Percentiles rank a stretch among this genome's conserved stretches.
Conservation (phyloP, 2,113 vertebrate species). For the Falcunculus frontatus region DNA sequence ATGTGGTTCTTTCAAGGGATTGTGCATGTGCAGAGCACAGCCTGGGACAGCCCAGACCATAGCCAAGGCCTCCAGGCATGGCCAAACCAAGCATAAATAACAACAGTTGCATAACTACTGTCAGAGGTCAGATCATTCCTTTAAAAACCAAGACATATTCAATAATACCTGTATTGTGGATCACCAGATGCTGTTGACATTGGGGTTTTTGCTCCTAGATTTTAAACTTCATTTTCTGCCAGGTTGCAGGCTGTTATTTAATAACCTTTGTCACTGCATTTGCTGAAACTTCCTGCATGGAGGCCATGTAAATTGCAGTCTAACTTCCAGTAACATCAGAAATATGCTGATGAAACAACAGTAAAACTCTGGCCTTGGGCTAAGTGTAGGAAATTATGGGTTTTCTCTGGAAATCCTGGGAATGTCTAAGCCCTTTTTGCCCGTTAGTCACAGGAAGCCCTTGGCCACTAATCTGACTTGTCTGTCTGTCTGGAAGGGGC, state of each 20-base stretch:
- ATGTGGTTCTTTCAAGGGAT: neutral
- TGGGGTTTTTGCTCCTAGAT: neutral
- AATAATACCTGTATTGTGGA: fast-evolving
- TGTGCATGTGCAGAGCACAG: fast-evolving
- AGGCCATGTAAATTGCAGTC: neutral
- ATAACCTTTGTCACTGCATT: neutral
- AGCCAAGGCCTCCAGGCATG: neutral
- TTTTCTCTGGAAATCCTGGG: neutral
- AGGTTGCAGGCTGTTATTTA: neutral
- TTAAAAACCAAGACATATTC: neutral
- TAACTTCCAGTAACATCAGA: neutral
- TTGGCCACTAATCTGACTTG: neutral
- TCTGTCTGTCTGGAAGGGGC: neutral
- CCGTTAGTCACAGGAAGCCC: neutral
- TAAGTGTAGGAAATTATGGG: neutral
- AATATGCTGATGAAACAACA: neutral
- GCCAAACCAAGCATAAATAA: neutral
- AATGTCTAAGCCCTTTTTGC: neutral
- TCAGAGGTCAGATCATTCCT: neutral
- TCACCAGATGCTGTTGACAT: neutral
- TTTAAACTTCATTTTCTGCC: neutral
- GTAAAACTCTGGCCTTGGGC: neutral
- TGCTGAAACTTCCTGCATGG: neutral
- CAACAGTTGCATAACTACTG: neutral
- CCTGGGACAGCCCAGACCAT: fast-evolving